Conservation (phyloP, 1,140 invertebrate species). For the Drosophila nebulosa region DNA sequence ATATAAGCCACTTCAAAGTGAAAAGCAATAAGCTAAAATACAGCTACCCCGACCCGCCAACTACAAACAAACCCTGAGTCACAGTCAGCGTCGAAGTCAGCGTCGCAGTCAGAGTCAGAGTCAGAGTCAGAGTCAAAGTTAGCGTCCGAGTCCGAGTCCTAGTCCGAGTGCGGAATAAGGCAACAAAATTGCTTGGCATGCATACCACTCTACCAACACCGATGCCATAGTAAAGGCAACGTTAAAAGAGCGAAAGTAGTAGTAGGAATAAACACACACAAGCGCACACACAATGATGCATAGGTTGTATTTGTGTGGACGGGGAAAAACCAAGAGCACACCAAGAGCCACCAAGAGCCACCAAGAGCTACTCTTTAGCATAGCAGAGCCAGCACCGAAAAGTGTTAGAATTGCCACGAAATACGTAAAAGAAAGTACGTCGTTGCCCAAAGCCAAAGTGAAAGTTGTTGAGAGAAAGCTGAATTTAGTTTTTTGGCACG, state of each 20-base stretch:
- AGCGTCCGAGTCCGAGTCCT: slow-evolving; percentile 7
- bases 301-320: slow-evolving; percentile 13
- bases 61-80: background rate
- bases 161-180: slow-evolving; percentile 16
- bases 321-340: slow-evolving; percentile 56
- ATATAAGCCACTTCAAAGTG: slow-evolving; percentile 77
- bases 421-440: background rate
- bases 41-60: slow-evolving; percentile 54
- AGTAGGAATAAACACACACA: slow-evolving; percentile 19
- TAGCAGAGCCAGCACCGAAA: background rate
- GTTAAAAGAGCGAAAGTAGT: slow-evolving; percentile 58
- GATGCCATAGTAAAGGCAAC: slow-evolving; percentile 38
- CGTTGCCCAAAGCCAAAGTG: background rate
- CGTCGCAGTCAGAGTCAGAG: slow-evolving; percentile 6
- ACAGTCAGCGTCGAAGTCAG: slow-evolving; percentile 14
- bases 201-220: slow-evolving; percentile 26
- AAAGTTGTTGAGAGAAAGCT: background rate
- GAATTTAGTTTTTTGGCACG: slow-evolving; percentile 5
- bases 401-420: slow-evolving; percentile 8
- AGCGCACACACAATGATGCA: no score
- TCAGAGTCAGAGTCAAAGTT: background rate
- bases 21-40: slow-evolving; percentile 76
- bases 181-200: slow-evolving; percentile 35
- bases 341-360: no score
- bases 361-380: slow-evolving; percentile 14